Base-by-base conservation (phyloP, 2,797 vertebrate genomes). In the Hippoglossus hippoglossus region DNA sequence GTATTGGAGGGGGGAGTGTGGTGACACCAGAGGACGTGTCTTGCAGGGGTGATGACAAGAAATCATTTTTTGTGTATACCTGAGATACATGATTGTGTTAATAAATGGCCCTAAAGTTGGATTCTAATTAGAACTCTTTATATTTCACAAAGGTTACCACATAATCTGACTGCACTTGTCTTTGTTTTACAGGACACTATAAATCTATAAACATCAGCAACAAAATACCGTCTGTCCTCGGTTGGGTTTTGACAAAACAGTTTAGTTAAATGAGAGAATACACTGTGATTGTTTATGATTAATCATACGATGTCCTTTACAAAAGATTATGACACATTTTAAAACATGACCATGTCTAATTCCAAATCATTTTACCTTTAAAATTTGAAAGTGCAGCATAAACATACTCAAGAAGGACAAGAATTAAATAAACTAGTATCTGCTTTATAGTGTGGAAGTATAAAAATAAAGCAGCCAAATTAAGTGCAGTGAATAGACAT, bases 1-100 rank as follows among this genome's bases (percentile, higher is more conserved):
- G n/a, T 83, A 79, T 12, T 36, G 11, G 11, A 36, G 34, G 34
- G 34, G 34, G 39, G 56, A 60, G 39, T 58, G 51, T n/a, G 6
- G 18, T 1, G 7, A 68, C 34, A 25, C 31, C 22, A 67, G 25
- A 67, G 21, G 52, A 22, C 34, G 1, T 1, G 26, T 39, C 22
- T 19, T 57, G 12, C 22, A 44, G 16, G 12, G 15, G 15, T 46
- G 19, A 58, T 46, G 19, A 58, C 11, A n/a, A 24, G 44, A 66
- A 54, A 13, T 53, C 34, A 39, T 46, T 6, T 6, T 46, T 46
- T 46, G 41, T 6, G 4, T 5, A 46, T 15, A 46, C 10, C 44
- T 46, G 18, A 7, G 16, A 8, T 49, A 49, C 18, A 49, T 7
- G 1, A 18, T 4, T 18, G 41, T 44, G 5, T 21, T 21, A 10